Evolutionary conservation across 2,797 vertebrate genomes (phyloP).

Genomic region (Eutrigla gurnardus): DNA sequence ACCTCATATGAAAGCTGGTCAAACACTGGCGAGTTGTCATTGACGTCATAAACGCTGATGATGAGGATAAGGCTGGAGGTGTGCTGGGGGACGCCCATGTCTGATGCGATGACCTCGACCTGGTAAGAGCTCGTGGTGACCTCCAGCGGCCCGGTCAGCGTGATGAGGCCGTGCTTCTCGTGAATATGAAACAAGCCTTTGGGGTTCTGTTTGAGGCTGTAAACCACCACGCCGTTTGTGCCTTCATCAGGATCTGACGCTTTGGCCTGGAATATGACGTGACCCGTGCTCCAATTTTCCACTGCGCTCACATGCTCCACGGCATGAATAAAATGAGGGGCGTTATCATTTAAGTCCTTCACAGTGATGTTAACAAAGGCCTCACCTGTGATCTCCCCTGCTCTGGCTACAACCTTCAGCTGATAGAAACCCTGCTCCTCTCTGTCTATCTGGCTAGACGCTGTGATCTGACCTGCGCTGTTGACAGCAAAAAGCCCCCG

Average conservation of each 20-base stretch:
- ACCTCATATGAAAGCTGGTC: slow-evolving; percentile 98
- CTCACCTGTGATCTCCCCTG: slow-evolving; percentile 92
- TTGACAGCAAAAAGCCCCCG: slow-evolving; percentile 90
- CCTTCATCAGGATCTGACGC: slow-evolving; percentile 95
- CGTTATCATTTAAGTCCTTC: slow-evolving; percentile 97
- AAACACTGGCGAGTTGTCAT: slow-evolving; percentile 95
- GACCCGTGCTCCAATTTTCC: slow-evolving; percentile 96
- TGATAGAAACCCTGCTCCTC: slow-evolving; percentile 96
- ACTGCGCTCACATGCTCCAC: slow-evolving; percentile 95
- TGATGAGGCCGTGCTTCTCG: slow-evolving; percentile 90
- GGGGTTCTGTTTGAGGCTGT: slow-evolving; percentile 94
- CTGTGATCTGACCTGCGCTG: slow-evolving; percentile 88
- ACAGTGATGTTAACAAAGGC: slow-evolving; percentile 94
- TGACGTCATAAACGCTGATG: slow-evolving; percentile 95
- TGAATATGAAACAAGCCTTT: slow-evolving; percentile 91
- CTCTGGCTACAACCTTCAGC: slow-evolving; percentile 93
- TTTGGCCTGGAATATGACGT: slow-evolving; percentile 94
- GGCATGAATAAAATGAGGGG: slow-evolving; percentile 90
- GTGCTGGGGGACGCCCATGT: slow-evolving; percentile 92
- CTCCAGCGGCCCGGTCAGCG: slow-evolving; percentile 89
- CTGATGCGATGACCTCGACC: slow-evolving; percentile 91
- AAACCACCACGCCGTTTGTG: slow-evolving; percentile 90
- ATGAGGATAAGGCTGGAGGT: slow-evolving; percentile 91
- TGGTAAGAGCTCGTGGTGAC: slow-evolving; percentile 93
- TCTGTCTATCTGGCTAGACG: slow-evolving; percentile 90